phyloP scores from a whole-genome alignment of 2,888 invertebrate genomes.

The Nymphalis polychloros region DNA sequence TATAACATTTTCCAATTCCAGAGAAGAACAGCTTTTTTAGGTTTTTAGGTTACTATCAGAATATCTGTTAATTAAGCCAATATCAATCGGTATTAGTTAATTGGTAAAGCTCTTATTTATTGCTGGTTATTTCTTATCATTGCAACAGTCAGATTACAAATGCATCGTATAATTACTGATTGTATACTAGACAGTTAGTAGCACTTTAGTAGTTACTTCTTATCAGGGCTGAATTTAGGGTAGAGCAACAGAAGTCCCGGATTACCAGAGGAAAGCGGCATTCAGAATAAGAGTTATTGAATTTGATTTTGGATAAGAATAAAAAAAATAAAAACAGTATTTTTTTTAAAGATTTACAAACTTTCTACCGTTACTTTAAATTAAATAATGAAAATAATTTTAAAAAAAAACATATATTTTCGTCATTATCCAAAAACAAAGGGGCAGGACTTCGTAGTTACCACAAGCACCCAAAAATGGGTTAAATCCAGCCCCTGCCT shows the following conservation, averaged over 20 bases:
- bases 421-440: too few species aligned
- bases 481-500: too few species aligned
- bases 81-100: constrained; percentile 18
- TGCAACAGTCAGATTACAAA: neutral
- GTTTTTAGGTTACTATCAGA: neutral
- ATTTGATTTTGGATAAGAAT: too few species aligned
- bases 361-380: too few species aligned
- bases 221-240: neutral
- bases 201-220: neutral
- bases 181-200: neutral
- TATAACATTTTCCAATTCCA: neutral
- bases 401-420: too few species aligned
- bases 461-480: too few species aligned
- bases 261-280: too few species aligned
- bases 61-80: constrained; percentile 9
- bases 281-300: too few species aligned
- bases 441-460: too few species aligned
- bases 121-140: constrained; percentile 14
- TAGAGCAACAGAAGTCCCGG: neutral
- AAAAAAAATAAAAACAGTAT: too few species aligned
- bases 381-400: too few species aligned
- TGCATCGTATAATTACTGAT: neutral
- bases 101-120: constrained; percentile 19
- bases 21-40: neutral
- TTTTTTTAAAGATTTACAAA: too few species aligned